Evolutionary conservation across 1,140 invertebrate genomes (phyloP).

Genomic region (Archivesica marissinica): DNA sequence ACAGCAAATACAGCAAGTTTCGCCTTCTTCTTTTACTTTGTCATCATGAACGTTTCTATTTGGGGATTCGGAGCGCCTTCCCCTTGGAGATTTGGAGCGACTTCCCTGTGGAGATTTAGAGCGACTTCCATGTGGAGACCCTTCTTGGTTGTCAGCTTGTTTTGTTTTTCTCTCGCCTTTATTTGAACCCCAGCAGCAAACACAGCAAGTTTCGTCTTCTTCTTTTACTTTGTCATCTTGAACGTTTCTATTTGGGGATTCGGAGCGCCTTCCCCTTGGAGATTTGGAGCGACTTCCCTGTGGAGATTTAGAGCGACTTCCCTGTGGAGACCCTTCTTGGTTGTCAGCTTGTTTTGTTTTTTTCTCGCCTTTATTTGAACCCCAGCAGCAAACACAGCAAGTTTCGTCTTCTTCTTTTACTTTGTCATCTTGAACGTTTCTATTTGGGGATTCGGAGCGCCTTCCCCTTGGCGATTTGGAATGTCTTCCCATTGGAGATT

Average conservation of each 20-base stretch:
- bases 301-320: no score
- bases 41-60: background rate
- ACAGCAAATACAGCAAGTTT: conserved; percentile 27
- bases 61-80: no score
- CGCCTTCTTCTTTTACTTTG: conserved; percentile 21
- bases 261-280: background rate
- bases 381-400: no score
- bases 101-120: background rate
- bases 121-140: background rate
- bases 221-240: background rate
- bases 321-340: no score
- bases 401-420: no score
- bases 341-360: no score
- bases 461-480: no score
- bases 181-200: background rate
- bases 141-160: background rate
- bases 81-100: background rate
- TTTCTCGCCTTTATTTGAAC: no score
- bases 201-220: background rate
- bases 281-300: background rate
- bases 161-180: background rate
- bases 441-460: no score
- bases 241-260: background rate
- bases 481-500: background rate
- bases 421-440: no score